Evolutionary conservation across 2,888 invertebrate species (phyloP), one percentile per base, ranked within the genome.

Genomic region (Oscheius sp.): DNA sequence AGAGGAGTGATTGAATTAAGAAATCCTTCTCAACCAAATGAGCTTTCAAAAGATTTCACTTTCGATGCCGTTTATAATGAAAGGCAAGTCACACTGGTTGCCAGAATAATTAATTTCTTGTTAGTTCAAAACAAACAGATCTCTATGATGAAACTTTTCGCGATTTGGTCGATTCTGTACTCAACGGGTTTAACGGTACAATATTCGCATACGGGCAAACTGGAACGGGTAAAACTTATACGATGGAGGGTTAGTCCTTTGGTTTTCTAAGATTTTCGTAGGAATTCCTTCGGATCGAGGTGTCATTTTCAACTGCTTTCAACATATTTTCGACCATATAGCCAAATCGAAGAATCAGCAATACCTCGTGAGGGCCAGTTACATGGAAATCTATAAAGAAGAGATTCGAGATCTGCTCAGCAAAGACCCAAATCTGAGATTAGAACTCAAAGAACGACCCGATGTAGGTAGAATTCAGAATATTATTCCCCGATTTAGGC

Each of bases 181-280:
- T 98, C 73, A 93, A 94, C 86, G 98, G 98, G 1, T 99, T 96
- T 89, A 98, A 98, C 89, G 96, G 97, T 15, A 98, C 97, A 82
- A 96, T 98, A 80, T 97, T 98, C 90, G 98, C 97, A 0, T 98
- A 98, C 88, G 98, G 97, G 0, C 98, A 98, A 89, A 98, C 98
- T 0, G 97, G 97, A 73, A 96, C 97, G 0, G 97, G 85, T 96
- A 91, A 91, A 87, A 91, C 91, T 6, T 91, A 89, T 82, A 91
- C 91, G 8, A 91, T 91, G 91, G 91, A 91, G 88, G 91, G 91
- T 88, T 72, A 48, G 69, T 63, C 37, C 12, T 34, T 33, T 37
- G 17, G 20, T 2, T 64, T 33, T 5, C 27, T 33, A 10, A 23
- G 25, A 4, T 23, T 29, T 1, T 33, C 29, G 3, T 20, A 64